Percentiles rank a stretch among this genome's conserved stretches.
Conservation (phyloP, 2,888 invertebrate genomes). For the Argyresthia goedartella region DNA sequence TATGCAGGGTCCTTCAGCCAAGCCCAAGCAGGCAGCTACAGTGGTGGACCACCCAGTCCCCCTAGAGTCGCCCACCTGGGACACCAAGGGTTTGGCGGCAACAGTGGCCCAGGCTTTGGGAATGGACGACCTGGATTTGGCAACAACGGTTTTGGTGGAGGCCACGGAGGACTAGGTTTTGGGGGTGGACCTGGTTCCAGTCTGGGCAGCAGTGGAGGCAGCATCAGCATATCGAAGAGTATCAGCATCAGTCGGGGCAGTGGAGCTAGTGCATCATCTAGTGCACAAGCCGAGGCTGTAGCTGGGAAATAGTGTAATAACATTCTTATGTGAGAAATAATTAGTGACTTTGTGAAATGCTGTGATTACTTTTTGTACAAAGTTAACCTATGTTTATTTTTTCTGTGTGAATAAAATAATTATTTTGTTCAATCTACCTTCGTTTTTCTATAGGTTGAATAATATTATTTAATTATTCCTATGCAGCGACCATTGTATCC, state of each 20-base stretch:
- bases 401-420: too few relatives aligned
- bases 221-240: constrained; percentile 32
- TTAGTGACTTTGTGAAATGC: not conserved
- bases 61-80: not conserved
- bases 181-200: constrained; percentile 6
- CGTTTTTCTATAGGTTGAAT: too few relatives aligned
- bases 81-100: constrained; percentile 10
- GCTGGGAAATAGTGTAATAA: not conserved
- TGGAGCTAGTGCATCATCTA: constrained; percentile 10
- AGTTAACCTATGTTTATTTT: not conserved
- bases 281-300: constrained; percentile 2
- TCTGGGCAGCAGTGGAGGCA: constrained; percentile 10
- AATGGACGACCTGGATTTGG: constrained; percentile 6
- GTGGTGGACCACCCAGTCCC: constrained; percentile 8
- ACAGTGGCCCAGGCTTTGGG: constrained; percentile 9
- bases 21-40: constrained; percentile 24
- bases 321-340: too few relatives aligned
- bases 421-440: too few relatives aligned
- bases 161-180: constrained; percentile 7
- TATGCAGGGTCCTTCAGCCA: constrained; percentile 20
- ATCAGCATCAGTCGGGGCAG: constrained; percentile 26
- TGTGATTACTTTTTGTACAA: not conserved
- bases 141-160: constrained; percentile 8
- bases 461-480: too few relatives aligned
- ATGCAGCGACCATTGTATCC: too few relatives aligned